These are phyloP conservation scores for Drosophila multiciliata DNA, from an alignment of 2,888 invertebrate genomes.

Conservation along the genomic window DNA sequence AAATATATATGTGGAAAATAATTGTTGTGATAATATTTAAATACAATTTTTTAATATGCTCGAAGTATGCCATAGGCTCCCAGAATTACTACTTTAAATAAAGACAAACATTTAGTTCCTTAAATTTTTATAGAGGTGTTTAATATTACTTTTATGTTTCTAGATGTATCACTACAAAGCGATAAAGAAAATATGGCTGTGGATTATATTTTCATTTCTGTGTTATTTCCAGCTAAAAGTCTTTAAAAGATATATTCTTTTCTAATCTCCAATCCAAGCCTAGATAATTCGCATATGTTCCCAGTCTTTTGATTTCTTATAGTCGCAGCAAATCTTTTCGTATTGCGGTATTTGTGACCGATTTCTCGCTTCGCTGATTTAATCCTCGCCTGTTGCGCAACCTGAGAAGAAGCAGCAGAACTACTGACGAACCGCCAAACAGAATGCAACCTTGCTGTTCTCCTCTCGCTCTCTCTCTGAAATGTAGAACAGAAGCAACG, in stretches of 20 bases:
- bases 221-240: neutral
- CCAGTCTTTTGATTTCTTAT: neutral
- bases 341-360: slow-evolving; percentile 37
- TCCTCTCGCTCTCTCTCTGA: neutral
- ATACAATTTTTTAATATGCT: no score
- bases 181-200: neutral
- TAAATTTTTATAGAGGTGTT: no score
- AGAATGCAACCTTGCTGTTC: slow-evolving; percentile 14
- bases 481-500: slow-evolving; percentile 16
- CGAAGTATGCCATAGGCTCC: no score
- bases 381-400: slow-evolving; percentile 68
- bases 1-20: no score
- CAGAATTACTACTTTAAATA: no score
- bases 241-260: neutral
- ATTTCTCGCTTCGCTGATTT: slow-evolving; percentile 53
- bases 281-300: neutral
- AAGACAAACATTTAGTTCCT: no score
- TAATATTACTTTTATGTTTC: no score
- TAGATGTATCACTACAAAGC: neutral
- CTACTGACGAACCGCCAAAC: slow-evolving; percentile 22
- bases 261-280: neutral
- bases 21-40: no score
- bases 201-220: neutral
- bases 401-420: neutral
- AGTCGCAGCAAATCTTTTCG: slow-evolving; percentile 4